Evolutionary conservation across 2,888 invertebrate genomes (phyloP).

Genomic region (Caenorhabditis zanzibari): DNA sequence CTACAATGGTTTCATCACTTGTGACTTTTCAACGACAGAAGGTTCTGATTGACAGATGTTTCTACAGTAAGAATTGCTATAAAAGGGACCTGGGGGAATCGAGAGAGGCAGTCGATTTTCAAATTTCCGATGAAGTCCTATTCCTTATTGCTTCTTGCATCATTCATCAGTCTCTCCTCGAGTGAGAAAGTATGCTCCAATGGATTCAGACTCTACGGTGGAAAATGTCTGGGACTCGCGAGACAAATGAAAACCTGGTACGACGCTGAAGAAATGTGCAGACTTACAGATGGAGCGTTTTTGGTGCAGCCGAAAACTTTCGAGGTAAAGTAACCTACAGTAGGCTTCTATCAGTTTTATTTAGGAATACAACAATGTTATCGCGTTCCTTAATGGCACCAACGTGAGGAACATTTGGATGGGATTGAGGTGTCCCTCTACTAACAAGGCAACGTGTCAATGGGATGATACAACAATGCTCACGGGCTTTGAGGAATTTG

Average conservation of each 20-base stretch:
- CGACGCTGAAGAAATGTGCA: neutral
- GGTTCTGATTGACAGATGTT: no score
- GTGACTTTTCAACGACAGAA: no score
- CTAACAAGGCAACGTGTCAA: neutral
- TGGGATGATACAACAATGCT: neutral
- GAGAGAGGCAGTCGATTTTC: no score
- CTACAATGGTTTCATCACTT: no score
- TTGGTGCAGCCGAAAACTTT: neutral
- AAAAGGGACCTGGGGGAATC: no score
- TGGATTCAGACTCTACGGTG: neutral
- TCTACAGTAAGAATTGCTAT: no score
- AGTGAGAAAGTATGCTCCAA: neutral
- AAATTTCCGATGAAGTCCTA: neutral
- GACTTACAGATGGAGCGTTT: neutral
- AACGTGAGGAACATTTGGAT: neutral
- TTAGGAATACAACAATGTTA: neutral
- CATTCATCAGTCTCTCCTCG: neutral
- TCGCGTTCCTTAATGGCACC: neutral
- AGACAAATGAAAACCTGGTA: neutral
- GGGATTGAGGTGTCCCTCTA: neutral
- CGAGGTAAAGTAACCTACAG: no score
- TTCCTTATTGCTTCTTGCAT: neutral
- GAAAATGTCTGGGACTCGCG: neutral
- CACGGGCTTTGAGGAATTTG: neutral
- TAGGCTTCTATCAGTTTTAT: no score